phyloP scores from a whole-genome alignment of 53 echinoderm and acorn worm genomes.

The Hippasteria phrygiana region DNA sequence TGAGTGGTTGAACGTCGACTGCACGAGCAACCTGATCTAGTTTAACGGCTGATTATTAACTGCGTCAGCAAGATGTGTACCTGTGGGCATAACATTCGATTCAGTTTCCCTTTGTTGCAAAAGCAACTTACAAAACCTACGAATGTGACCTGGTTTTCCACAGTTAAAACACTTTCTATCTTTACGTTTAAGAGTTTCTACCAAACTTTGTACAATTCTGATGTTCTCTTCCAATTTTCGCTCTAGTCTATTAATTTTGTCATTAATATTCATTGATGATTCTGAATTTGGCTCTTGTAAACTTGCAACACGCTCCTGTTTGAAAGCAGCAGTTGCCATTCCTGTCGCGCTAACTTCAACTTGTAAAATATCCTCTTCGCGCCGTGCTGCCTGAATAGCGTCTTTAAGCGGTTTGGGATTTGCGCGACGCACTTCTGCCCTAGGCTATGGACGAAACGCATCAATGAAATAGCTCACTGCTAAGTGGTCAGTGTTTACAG shows the following conservation, averaged over 20 bases:
- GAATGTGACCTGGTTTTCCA: slow-evolving; percentile 23
- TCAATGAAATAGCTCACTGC: slow-evolving; percentile 20
- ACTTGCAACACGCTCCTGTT: not conserved
- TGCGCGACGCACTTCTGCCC: slow-evolving; percentile 23
- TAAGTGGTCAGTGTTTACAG: not conserved
- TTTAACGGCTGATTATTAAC: not conserved
- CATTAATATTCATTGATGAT: not conserved
- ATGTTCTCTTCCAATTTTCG: slow-evolving; percentile 5
- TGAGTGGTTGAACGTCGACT: slow-evolving; percentile 28
- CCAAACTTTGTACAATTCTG: slow-evolving; percentile 2
- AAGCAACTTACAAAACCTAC: slow-evolving; percentile 6
- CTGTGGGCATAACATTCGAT: not conserved
- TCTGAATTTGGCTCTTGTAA: not conserved
- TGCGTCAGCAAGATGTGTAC: not conserved
- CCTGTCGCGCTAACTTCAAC: slow-evolving; percentile 13
- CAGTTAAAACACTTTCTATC: not conserved
- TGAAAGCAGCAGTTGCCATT: not conserved
- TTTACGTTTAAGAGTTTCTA: slow-evolving; percentile 1
- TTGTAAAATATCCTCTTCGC: slow-evolving; percentile 23
- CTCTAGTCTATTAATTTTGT: not conserved
- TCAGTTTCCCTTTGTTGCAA: not conserved
- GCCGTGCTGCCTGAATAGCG: not conserved
- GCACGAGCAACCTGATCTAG: slow-evolving; percentile 36
- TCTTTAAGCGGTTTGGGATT: not conserved
- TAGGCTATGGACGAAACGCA: not conserved